These are phyloP conservation scores for Leucophora obtusa DNA, from an alignment of 2,888 invertebrate genomes.

Conservation along the genomic window DNA sequence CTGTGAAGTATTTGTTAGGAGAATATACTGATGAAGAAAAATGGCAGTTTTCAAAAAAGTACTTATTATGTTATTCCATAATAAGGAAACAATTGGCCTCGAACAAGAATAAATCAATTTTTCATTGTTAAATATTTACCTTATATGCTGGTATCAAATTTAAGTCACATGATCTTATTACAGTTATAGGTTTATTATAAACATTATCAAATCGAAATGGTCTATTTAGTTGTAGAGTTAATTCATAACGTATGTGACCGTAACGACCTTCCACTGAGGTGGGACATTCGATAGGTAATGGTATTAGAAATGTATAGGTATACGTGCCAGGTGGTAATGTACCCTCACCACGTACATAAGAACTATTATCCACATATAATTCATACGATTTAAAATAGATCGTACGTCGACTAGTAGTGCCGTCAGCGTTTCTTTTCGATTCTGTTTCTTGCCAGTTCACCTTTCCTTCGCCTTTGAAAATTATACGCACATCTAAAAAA, in stretches of 20 bases:
- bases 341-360: slow-evolving; percentile 65
- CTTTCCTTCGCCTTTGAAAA: slow-evolving; percentile 69
- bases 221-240: slow-evolving; percentile 86
- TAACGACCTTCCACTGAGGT: slow-evolving; percentile 86
- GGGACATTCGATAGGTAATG: slow-evolving; percentile 81
- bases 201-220: slow-evolving; percentile 85
- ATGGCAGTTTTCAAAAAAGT: too few species aligned
- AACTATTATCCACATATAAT: slow-evolving; percentile 63
- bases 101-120: too few species aligned
- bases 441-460: slow-evolving; percentile 68
- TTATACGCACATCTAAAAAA: slow-evolving; percentile 64
- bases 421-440: slow-evolving; percentile 18
- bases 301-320: slow-evolving; percentile 86
- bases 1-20: too few species aligned
- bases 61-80: too few species aligned
- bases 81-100: too few species aligned
- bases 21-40: too few species aligned
- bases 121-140: too few species aligned
- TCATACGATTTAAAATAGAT: slow-evolving; percentile 36
- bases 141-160: slow-evolving; percentile 81
- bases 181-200: slow-evolving; percentile 81
- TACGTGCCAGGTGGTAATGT: slow-evolving; percentile 73
- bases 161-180: slow-evolving; percentile 87
- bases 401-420: slow-evolving; percentile 40
- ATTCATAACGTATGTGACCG: slow-evolving; percentile 86